Conservation (phyloP, 2,113 vertebrate genomes). For the Ageneiosus marmoratus region DNA sequence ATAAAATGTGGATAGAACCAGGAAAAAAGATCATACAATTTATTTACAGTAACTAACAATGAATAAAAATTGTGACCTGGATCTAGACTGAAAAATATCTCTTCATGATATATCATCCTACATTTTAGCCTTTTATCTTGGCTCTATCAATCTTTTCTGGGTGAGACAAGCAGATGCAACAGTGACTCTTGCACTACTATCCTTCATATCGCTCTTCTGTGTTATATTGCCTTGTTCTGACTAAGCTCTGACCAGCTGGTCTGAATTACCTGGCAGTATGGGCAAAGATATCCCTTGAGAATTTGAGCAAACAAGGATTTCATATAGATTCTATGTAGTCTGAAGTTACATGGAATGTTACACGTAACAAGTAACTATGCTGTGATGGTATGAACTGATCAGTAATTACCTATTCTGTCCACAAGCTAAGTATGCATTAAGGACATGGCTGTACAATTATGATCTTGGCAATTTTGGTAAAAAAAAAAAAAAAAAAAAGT, state of each 20-base stretch:
- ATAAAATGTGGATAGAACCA: neutral
- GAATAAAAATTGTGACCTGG: neutral
- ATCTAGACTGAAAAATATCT: conserved; percentile 21
- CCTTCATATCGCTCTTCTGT: conserved; percentile 37
- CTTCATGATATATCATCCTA: conserved; percentile 11
- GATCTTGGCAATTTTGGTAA: neutral
- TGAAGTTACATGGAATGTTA: no score
- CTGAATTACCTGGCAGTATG: conserved; percentile 54
- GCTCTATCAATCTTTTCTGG: conserved; percentile 28
- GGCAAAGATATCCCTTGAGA: conserved; percentile 49
- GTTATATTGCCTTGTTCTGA: conserved; percentile 22
- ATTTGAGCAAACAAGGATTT: conserved; percentile 31
- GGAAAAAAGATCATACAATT: neutral
- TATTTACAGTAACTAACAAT: neutral
- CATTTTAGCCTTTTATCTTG: conserved; percentile 21
- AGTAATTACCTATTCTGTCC: neutral
- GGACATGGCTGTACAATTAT: neutral
- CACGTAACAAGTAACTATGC: no score
- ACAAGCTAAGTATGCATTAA: neutral
- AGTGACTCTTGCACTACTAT: conserved; percentile 30
- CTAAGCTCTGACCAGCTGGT: conserved; percentile 52
- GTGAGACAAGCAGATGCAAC: conserved; percentile 37
- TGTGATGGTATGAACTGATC: neutral
- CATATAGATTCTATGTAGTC: conserved; percentile 51
- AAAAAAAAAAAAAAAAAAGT: neutral